phyloP scores from a whole-genome alignment of 2,113 vertebrate species.

The Australoheros scitulus region DNA sequence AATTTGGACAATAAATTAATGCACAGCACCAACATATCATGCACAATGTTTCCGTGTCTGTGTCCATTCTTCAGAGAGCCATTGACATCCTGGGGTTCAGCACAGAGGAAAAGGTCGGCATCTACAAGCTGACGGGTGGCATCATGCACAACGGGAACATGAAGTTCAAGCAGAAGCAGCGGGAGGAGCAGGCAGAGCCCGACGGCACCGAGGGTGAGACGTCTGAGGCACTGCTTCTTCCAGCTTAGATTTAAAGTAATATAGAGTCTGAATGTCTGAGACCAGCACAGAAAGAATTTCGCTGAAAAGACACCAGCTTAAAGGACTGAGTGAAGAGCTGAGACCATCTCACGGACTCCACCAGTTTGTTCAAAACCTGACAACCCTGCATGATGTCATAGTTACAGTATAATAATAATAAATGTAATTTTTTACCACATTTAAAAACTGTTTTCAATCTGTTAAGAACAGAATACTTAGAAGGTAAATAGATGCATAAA shows the following conservation, averaged over 20 bases:
- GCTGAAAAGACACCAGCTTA: no score
- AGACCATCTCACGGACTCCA: no score
- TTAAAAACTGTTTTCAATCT: no score
- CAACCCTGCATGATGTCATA: no score
- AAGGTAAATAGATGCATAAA: no score
- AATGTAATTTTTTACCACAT: no score
- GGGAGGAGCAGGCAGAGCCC: slow-evolving; percentile 4
- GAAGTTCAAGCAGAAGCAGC: slow-evolving; percentile 9
- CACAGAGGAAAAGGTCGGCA: background rate
- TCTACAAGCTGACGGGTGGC: background rate
- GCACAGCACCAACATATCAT: background rate
- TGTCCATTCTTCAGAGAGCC: fast-evolving
- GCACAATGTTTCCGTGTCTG: background rate
- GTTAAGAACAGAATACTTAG: no score
- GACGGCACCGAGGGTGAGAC: background rate
- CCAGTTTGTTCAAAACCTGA: no score
- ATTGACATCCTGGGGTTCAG: background rate
- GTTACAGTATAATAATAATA: no score
- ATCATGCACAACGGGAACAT: slow-evolving; percentile 11
- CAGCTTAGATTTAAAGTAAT: background rate
- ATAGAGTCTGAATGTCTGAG: no score
- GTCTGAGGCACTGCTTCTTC: background rate
- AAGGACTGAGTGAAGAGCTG: no score
- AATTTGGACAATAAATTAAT: background rate
- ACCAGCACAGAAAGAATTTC: no score